Base-by-base conservation (phyloP, 2,113 vertebrate genomes). In the Baryphthengus martii region DNA sequence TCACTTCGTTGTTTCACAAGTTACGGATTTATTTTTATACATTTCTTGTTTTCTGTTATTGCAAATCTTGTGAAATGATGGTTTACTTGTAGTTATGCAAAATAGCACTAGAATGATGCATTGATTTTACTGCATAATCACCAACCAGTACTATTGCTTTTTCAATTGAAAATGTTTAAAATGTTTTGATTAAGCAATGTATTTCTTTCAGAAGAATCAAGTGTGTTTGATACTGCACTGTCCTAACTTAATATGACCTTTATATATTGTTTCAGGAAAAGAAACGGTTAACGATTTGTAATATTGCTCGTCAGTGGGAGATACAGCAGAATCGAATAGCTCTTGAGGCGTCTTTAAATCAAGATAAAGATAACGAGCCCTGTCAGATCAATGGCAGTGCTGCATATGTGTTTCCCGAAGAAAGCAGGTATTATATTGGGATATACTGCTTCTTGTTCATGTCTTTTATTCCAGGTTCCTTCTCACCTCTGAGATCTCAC, bases 291-390 rank as follows among this genome's bases (percentile, higher is more conserved):
- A 99, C 99, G 0, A 99, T 99, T 85, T 98, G 97, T 92, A 99
- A 99, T 75, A 98, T 99, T 53, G 99, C 99, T 14, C 98, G 97
- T n/a, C 98, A 98, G 49, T 99, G 99, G 99, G 99, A 99, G 96
- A 98, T 97, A 83, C 98, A 98, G 42, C 98, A 98, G 67, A 97
- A 97, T 49, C 91, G 81, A 62, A 92, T 44, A 47, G 97, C 94
- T 61, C 92, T 78, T 19, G 94, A 59, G 67, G 97, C 96, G 90
- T 96, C 98, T 88, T 96, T 98, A 74, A 93, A 98, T 55, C 98
- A 98, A 72, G 98, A 99, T 10, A 96, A 98, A 95, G 99, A 98
- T n/a, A 96, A 97, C 2, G 99, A 99, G 53, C 95, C 98, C 2
- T 98, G 98, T 63, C 98, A 98, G 92, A 97, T 98, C 42, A 98